A percentile compares a stretch with the other conserved stretches of the same genome.
phyloP scores from a whole-genome alignment of 2,797 vertebrate species.

The Cygnus olor region DNA sequence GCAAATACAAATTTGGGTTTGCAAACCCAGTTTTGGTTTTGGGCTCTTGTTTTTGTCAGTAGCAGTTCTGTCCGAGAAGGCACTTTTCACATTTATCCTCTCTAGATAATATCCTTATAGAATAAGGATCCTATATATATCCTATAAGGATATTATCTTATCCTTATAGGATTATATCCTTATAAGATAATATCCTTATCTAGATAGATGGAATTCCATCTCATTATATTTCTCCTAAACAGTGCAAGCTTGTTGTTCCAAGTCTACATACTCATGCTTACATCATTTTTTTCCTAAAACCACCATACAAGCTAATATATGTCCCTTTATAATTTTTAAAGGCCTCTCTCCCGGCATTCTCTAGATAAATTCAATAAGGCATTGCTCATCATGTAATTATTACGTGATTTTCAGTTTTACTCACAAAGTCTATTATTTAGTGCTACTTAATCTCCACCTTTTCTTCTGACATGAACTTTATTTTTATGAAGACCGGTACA shows the following conservation, averaged over 20 bases:
- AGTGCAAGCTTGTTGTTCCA: background rate
- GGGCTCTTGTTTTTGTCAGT: background rate
- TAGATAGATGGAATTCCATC: background rate
- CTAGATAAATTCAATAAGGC: background rate
- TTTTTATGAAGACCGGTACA: background rate
- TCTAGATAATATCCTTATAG: background rate
- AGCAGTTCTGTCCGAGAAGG: background rate
- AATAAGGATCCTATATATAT: no score
- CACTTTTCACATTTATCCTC: background rate
- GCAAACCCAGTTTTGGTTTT: background rate
- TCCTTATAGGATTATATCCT: no score
- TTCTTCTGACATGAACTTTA: background rate
- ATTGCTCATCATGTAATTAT: background rate
- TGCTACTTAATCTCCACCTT: background rate
- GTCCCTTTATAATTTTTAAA: background rate
- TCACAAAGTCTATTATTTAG: background rate
- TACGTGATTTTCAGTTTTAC: background rate
- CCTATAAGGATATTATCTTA: no score
- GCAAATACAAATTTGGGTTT: background rate
- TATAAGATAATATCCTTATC: no score
- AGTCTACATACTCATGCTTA: background rate
- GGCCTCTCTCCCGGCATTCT: background rate
- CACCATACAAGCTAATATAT: background rate
- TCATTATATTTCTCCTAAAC: background rate
- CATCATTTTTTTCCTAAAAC: background rate